phyloP scores from a whole-genome alignment of 2,888 invertebrate species.

The Mimachlamys varia region DNA sequence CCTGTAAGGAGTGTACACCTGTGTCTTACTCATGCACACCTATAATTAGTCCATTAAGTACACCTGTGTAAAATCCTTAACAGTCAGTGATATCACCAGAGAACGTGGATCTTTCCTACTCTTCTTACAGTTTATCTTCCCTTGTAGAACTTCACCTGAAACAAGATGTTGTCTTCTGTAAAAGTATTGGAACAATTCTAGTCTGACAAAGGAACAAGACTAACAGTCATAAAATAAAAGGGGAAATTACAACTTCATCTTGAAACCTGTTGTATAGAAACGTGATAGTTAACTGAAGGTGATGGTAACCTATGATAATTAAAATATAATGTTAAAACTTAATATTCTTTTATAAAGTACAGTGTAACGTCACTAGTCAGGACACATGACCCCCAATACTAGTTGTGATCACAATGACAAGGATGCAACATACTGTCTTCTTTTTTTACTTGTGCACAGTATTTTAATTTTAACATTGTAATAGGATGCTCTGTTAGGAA shows the following conservation, averaged over 20 bases:
- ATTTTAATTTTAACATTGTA: too few species aligned
- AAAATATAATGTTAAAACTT: too few species aligned
- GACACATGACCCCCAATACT: too few species aligned
- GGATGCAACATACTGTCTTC: too few species aligned
- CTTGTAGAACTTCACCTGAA: slow-evolving; percentile 85
- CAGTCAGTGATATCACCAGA: slow-evolving; percentile 86
- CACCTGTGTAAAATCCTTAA: slow-evolving; percentile 77
- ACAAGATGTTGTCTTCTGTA: slow-evolving; percentile 50
- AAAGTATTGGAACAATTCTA: neutral
- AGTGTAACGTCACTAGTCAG: neutral
- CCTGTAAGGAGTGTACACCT: too few species aligned
- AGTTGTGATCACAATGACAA: neutral
- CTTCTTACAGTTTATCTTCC: slow-evolving; percentile 89
- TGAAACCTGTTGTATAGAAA: neutral
- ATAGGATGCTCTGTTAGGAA: too few species aligned
- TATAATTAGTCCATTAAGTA: slow-evolving; percentile 61
- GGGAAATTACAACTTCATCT: too few species aligned
- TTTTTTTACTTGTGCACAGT: too few species aligned
- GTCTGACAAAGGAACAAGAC: neutral
- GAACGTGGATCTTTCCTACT: slow-evolving; percentile 89
- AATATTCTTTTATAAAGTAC: neutral
- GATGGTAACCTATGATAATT: neutral
- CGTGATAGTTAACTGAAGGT: neutral
- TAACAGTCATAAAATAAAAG: too few species aligned
- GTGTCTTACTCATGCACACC: neutral